Base-by-base conservation (phyloP, 2,113 vertebrate species). In the Sapayoa aenigma region DNA sequence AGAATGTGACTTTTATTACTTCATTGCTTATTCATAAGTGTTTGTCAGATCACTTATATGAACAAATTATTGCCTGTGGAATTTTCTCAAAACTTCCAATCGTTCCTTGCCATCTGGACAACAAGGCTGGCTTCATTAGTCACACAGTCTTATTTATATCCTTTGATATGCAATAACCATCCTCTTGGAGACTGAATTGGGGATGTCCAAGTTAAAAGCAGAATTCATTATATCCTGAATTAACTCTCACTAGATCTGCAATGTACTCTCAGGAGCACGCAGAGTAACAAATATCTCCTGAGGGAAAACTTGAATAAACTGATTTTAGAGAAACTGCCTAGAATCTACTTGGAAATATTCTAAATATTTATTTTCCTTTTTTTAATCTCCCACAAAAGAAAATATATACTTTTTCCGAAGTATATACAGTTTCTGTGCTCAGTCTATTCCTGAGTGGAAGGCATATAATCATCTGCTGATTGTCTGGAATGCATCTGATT, bases 11-110 rank as follows among this genome's bases (percentile, higher is more conserved):
- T 96, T 95, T 91, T 88, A 90, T 90, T 83, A 59, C 87, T 95
- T 94, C 72, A 91, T 96, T 94, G 41, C 28, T 91, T 93, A 95
- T 96, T 95, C 91, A 66, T 87, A 83, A 95, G 73, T 91, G 78
- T 96, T 95, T 93, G 89, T 95, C 87, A 94, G 59, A 82, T 95
- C 84, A 73, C 75, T 90, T 95, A 80, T 18, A 42, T 67, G 87
- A 87, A 89, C 81, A 93, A 91, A 91, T 95, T 94, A 89, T 91
- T 88, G 89, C 41, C 67, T 63, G 82, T 91, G 67, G 82, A 90
- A 89, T 90, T 89, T 67, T 83, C 60, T 91, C 67, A 90, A 55
- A 80, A 80, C 85, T 91, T 94, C 82, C 90, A 94, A 71, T 95
- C 75, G 59, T 67, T 95, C 87, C 60, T 84, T 31, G 6, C 91